Percentiles rank a stretch among this genome's conserved stretches.
Conservation (phyloP, 2,113 vertebrate species). For the Uria aalge region DNA sequence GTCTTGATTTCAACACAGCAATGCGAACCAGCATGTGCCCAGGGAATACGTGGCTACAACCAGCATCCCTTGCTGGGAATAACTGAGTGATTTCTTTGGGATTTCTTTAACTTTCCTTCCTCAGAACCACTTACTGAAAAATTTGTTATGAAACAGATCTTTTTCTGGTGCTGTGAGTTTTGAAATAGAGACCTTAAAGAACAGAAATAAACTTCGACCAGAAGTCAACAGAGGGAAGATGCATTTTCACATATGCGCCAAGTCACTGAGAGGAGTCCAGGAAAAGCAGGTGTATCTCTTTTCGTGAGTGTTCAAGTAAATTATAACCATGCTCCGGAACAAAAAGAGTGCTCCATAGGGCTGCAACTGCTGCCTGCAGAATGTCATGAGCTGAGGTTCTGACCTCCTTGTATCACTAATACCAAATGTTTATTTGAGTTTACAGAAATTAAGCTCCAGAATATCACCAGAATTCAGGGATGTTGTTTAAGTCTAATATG, state of each 20-base stretch:
- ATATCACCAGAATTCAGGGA: not conserved
- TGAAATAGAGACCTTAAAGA: not conserved
- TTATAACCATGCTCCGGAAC: not conserved
- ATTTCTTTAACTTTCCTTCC: not conserved
- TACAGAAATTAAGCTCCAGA: not conserved
- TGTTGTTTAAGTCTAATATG: not conserved
- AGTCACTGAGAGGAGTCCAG: not conserved
- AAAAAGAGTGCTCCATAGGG: not conserved
- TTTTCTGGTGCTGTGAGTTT: not conserved
- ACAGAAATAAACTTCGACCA: not conserved
- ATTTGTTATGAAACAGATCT: not conserved
- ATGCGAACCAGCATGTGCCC: not conserved
- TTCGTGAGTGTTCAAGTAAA: not conserved
- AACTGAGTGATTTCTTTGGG: not conserved
- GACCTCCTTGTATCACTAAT: not conserved
- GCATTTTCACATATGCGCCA: not conserved
- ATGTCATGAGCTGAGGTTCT: not conserved
- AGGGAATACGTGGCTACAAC: not conserved
- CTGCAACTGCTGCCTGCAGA: not conserved
- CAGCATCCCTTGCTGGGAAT: not conserved
- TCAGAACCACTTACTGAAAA: not conserved
- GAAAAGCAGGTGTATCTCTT: slow-evolving; percentile 36
- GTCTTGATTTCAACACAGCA: not conserved
- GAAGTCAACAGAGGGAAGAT: not conserved
- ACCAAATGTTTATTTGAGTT: not conserved